A percentile compares a stretch with the other conserved stretches of the same genome.
phyloP scores from a whole-genome alignment of 1,140 invertebrate species.

The Dreissena rostriformis region DNA sequence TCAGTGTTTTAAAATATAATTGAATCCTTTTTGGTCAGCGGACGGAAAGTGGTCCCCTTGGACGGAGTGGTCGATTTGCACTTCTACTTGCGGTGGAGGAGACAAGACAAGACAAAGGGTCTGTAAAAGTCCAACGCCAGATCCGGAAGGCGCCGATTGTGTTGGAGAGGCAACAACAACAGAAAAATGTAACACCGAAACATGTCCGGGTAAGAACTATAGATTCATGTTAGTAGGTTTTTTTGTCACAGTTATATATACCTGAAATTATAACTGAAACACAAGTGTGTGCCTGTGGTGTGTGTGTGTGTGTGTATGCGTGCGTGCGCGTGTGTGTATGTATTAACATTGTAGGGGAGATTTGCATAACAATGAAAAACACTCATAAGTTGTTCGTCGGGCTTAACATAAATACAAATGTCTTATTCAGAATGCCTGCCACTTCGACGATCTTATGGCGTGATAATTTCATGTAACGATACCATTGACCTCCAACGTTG shows the following conservation, averaged over 20 bases:
- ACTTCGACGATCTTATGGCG: slow-evolving; percentile 18
- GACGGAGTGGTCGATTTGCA: slow-evolving; percentile 63
- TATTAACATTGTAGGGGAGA: no score
- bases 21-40: background rate
- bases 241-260: no score
- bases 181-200: slow-evolving; percentile 52
- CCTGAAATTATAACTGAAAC: no score
- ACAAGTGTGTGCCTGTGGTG: no score
- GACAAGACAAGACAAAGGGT: slow-evolving; percentile 48
- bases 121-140: slow-evolving; percentile 64
- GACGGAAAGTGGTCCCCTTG: slow-evolving; percentile 64
- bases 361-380: no score
- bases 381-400: no score
- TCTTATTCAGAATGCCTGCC: slow-evolving; percentile 7
- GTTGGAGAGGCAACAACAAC: slow-evolving; percentile 30
- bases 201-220: slow-evolving; percentile 55
- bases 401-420: background rate
- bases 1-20: no score
- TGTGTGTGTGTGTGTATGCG: no score
- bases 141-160: slow-evolving; percentile 49
- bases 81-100: slow-evolving; percentile 61
- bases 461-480: slow-evolving; percentile 24
- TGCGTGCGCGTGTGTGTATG: no score
- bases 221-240: no score
- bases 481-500: background rate